Base-by-base conservation (phyloP, 2,797 vertebrate species). In the Chaetodon trifasciatus region DNA sequence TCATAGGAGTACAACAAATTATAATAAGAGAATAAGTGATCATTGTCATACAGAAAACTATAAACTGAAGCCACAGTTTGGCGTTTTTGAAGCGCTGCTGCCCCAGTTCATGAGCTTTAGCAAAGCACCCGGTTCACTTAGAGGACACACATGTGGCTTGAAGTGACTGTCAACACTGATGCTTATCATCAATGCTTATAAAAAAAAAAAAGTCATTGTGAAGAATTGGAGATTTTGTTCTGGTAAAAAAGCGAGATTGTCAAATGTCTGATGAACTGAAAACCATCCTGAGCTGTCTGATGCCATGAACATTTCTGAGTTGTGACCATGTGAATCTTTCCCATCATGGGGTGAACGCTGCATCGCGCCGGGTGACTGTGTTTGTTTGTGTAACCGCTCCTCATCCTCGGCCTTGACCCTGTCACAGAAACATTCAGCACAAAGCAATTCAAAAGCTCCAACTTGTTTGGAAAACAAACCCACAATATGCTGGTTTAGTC, bases 361-460 rank as follows among this genome's bases (percentile, higher is more conserved):
- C 49, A 52, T n/a, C 44, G 4, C 16, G 3, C 52, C 17, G 21
- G 6, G 3, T 6, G 13, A 16, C 28, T 64, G 53, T 66, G 42
- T 32, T 24, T 58, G 64, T 70, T 52, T 76, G 49, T 73, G 57
- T 23, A 8, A 21, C 28, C 9, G 15, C 73, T 73, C 79, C 85
- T 90, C 87, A 28, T 86, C 82, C 88, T 87, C 86, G 81, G 32
- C 67, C 86, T 46, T 65, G 78, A 87, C 69, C 74, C 52, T 17
- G 42, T 58, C 75, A 85, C 71, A 82, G 65, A 77, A 70, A 90
- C 77, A 86, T 62, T 85, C n/a, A 58, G 72, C 75, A 63, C 57
- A 49, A 82, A 83, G 70, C 71, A 52, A 37, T 42, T 78, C 56
- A 66, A 74, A 49, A 75, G 40, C 73, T 49, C 39, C 50, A 56